Evolutionary conservation across 2,113 vertebrate genomes (phyloP).

Genomic region (Gadus chalcogrammus): DNA sequence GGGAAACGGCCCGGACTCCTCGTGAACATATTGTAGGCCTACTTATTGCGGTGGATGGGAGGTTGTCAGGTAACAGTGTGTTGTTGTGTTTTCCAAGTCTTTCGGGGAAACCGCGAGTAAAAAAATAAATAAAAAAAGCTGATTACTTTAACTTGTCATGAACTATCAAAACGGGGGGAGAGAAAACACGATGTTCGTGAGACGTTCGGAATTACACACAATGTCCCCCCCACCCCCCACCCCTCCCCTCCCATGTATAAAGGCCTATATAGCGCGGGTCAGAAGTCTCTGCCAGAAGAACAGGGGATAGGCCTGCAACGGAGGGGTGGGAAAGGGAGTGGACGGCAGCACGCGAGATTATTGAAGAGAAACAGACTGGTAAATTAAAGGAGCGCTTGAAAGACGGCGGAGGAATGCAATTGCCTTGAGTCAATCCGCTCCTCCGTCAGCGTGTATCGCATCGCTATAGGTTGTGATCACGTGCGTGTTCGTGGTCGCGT

Average conservation of each 20-base stretch:
- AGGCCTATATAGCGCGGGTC: conserved; percentile 18
- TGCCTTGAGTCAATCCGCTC: conserved; percentile 29
- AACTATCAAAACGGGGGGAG: conserved; percentile 49
- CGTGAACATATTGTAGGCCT: conserved; percentile 57
- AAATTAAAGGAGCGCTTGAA: conserved; percentile 32
- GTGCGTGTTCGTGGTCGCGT: conserved; percentile 17
- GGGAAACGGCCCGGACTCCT: conserved; percentile 42
- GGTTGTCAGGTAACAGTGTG: conserved; percentile 66
- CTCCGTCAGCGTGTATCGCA: background rate
- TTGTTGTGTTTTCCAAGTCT: conserved; percentile 57
- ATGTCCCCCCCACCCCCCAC: background rate
- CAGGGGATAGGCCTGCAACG: background rate
- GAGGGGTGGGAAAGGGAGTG: conserved; percentile 23
- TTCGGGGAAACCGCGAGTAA: conserved; percentile 30
- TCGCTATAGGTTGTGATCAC: too few species aligned
- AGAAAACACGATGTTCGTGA: conserved; percentile 53
- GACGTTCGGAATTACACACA: conserved; percentile 47
- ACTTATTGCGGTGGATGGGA: conserved; percentile 44
- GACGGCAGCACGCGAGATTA: conserved; percentile 20
- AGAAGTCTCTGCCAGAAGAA: conserved; percentile 36
- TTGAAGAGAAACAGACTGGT: conserved; percentile 44
- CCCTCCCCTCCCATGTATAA: conserved; percentile 17
- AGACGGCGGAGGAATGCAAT: conserved; percentile 30
- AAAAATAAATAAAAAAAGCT: conserved; percentile 13
- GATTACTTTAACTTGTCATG: conserved; percentile 54